These are phyloP conservation scores for Blastobasis lacticolella DNA, from an alignment of 2,888 invertebrate species.

Conservation along the genomic window DNA sequence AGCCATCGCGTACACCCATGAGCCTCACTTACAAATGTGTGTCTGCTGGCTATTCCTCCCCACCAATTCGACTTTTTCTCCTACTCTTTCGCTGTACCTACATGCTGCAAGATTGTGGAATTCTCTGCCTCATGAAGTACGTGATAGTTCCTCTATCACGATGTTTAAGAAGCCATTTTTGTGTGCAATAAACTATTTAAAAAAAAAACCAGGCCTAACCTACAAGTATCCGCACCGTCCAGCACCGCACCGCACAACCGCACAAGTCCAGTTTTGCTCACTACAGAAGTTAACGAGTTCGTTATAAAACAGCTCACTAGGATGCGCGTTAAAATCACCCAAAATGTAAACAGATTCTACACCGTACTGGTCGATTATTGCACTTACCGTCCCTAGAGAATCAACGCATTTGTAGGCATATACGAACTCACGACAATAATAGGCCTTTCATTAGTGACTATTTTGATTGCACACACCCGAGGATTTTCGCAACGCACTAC, in stretches of 20 bases:
- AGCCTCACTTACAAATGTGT: conserved; percentile 3
- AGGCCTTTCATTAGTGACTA: background rate
- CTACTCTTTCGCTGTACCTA: too few species aligned
- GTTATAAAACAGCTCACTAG: background rate
- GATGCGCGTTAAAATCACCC: conserved; percentile 8
- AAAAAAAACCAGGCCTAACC: too few species aligned
- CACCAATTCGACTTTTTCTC: too few species aligned
- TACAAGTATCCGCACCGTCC: too few species aligned
- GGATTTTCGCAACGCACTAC: conserved; percentile 9
- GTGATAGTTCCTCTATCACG: too few species aligned
- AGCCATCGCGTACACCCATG: background rate
- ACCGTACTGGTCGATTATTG: conserved; percentile 4
- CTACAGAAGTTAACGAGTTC: conserved; percentile 2
- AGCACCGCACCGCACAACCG: too few species aligned
- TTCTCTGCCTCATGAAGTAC: too few species aligned
- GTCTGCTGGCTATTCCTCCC: background rate
- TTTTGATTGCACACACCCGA: conserved; percentile 9
- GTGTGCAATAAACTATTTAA: too few species aligned
- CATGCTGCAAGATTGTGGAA: too few species aligned
- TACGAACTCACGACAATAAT: conserved; percentile 13
- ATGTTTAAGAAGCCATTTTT: too few species aligned
- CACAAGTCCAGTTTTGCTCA: conserved; percentile 3
- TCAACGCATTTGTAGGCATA: conserved; percentile 17
- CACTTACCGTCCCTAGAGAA: conserved; percentile 12
- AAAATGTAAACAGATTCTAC: conserved; percentile 4